These are phyloP conservation scores for Ceratosolen fusciceps DNA, from an alignment of 1,140 invertebrate genomes.

Conservation along the genomic window DNA sequence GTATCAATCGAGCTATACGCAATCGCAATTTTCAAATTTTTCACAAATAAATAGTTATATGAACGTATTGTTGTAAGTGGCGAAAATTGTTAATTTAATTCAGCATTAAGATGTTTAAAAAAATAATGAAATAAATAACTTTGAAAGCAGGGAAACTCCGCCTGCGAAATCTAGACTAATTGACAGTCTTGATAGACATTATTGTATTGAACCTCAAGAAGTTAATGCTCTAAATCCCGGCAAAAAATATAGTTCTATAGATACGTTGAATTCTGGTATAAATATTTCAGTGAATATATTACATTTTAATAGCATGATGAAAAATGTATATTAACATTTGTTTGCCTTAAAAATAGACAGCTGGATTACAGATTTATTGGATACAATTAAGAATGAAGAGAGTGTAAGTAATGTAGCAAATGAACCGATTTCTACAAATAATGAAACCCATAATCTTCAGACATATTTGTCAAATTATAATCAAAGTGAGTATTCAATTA, in stretches of 20 bases:
- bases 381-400: background rate
- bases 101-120: background rate
- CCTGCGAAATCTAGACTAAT: background rate
- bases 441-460: background rate
- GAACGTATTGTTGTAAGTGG: background rate
- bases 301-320: background rate
- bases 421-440: background rate
- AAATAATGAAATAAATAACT: background rate
- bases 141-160: background rate
- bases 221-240: background rate
- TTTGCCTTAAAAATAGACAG: background rate
- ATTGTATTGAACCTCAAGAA: background rate
- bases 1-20: background rate
- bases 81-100: background rate
- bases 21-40: background rate
- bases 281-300: background rate
- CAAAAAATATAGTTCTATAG: background rate
- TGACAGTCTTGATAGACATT: background rate
- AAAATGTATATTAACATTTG: background rate
- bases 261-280: constrained; percentile 8
- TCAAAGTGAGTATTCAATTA: background rate
- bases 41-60: background rate
- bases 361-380: constrained; percentile 16
- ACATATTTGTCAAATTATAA: background rate
- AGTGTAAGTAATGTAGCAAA: background rate